Base-by-base conservation (phyloP, 2,113 vertebrate species). In the Aix galericulata region DNA sequence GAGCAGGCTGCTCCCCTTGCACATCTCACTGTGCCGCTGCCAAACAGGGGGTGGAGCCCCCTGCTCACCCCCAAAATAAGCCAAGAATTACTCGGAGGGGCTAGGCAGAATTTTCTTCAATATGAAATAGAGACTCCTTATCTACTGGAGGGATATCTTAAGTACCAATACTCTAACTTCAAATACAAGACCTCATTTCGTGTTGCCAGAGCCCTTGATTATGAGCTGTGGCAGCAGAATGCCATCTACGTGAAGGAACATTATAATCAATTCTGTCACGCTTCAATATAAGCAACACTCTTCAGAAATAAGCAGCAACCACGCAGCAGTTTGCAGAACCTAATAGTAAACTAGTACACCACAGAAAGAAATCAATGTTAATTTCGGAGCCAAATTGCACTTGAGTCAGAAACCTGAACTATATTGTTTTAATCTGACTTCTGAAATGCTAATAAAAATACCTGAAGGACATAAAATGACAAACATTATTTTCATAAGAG, bases 41-140 rank as follows among this genome's bases (percentile, higher is more conserved):
- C 53, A 26, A 29, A 38, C 9, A 2, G 9, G 5, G 44, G 22
- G 9, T 14, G 29, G 34, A 27, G 29, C 58, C 3, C 15, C 17
- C 8, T 0, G 0, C 18, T 31, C 14, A 23, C 10, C 3, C 50
- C 6, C 18, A 10, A 11, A 52, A 21, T 0, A 31, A 25, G 52
- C 52, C 52, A 55, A 18, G 55, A 17, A 14, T 27, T 36, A 8
- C 52, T 21, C 46, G 62, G 34, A 63, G 53, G 34, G 46, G 31
- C 12, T 2, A 5, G 13, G 40, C 55, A 27, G 42, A n/a, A 46
- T 13, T 22, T 78, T n/a, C n/a, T 32, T 10, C 4, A 29, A 77
- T 55, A 40, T 58, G 20, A 27, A 8, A 48, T 68, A 6, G 3
- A 6, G 18, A 32, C 58, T 55, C 34, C 11, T n/a, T 1, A 3